phyloP scores from a whole-genome alignment of 2,888 invertebrate genomes.

The Allolobophora icterica region DNA sequence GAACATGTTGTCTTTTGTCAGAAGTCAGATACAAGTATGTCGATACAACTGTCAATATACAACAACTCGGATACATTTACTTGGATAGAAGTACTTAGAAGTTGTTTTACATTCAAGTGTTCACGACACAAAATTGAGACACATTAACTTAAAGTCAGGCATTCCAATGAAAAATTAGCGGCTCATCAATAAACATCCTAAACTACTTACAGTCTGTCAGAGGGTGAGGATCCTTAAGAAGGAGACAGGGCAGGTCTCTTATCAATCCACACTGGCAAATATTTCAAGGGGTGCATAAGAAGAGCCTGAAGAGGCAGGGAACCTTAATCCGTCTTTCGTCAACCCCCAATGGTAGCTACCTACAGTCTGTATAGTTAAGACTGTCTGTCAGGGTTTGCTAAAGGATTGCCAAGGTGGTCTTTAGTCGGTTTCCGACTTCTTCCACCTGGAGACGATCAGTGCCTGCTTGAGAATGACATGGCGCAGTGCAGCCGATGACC shows the following conservation, averaged over 20 bases:
- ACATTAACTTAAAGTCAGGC: too few relatives aligned
- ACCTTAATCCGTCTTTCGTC: neutral
- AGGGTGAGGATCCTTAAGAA: neutral
- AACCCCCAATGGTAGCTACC: too few relatives aligned
- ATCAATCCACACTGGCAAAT: neutral
- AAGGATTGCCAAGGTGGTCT: neutral
- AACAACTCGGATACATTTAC: too few relatives aligned
- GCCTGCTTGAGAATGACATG: constrained; percentile 47
- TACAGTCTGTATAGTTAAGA: too few relatives aligned
- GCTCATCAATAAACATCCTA: neutral
- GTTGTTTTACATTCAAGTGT: too few relatives aligned
- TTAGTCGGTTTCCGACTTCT: constrained; percentile 33
- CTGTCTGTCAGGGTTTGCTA: too few relatives aligned
- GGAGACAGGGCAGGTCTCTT: neutral
- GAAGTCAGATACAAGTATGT: neutral
- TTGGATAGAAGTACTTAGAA: too few relatives aligned
- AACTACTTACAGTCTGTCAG: neutral
- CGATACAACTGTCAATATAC: too few relatives aligned
- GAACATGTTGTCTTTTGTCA: too few relatives aligned
- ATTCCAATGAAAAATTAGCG: too few relatives aligned
- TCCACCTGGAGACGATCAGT: constrained; percentile 34
- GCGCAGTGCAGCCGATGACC: constrained; percentile 45
- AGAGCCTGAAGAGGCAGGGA: too few relatives aligned
- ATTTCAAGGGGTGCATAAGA: neutral
- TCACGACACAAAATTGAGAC: neutral